Base-by-base conservation (phyloP, 2,113 vertebrate species). In the Macrotus californicus region DNA sequence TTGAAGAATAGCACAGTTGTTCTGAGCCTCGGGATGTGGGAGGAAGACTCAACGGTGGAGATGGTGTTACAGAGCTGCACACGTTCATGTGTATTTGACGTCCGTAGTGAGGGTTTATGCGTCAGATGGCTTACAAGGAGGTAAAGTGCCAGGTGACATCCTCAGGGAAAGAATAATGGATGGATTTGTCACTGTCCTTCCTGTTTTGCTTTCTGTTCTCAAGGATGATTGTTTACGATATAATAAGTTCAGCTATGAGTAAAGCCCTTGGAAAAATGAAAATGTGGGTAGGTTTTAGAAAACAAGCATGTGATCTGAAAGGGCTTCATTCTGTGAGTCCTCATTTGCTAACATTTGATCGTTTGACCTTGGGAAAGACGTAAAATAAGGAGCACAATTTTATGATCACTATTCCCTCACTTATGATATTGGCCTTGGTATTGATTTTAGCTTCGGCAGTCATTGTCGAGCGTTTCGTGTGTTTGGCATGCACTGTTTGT, bases 11-110 rank as follows among this genome's bases (percentile, higher is more conserved):
- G 41, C 31, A 16, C 73, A 64, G 56, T 79, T 41, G 36, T 81
- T 94, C 84, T 81, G 46, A 82, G 48, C 91, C 90, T 56, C 54
- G 46, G 89, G 79, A 66, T 67, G 46, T 84, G 39, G 64, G 22
- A 91, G 87, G 93, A 76, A 97, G 92, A 89, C 82, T 69, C 67
- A 72, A 84, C 84, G 70, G 50, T 72, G 50, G 46, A 70, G 79
- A 91, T 52, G n/a, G 26, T 75, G 73, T 89, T 48, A 15, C 7
- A 80, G 91, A 56, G 72, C 88, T 86, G 91, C 72, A 21, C 56
- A 22, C n/a, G 59, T 84, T 86, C 67, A 15, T 48, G 36, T 14
- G 1, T 26, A 48, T 85, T 86, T 87, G 86, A 91, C 64, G 31
- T 75, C 52, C 46, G 4, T 46, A 70, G 61, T 31, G 36, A 95